These are phyloP conservation scores for Elephas maximus DNA, from an alignment of 2,113 vertebrate genomes.

Conservation along the genomic window DNA sequence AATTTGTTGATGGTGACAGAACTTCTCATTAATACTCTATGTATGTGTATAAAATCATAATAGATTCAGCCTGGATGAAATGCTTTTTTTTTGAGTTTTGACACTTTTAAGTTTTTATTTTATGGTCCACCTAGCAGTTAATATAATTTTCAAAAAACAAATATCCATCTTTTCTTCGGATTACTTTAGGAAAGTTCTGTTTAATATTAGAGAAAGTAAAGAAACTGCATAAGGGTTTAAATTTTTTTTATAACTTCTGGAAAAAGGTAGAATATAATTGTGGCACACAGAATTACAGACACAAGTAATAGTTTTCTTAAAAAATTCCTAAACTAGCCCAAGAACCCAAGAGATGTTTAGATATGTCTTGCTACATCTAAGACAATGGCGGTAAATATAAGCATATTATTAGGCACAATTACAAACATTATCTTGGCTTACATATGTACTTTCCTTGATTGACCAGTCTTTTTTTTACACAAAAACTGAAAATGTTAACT, in stretches of 20 bases:
- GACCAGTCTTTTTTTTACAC: background rate
- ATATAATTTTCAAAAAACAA: conserved; percentile 61
- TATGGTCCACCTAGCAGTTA: conserved; percentile 43
- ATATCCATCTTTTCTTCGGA: conserved; percentile 4
- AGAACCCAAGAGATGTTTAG: background rate
- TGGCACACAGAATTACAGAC: background rate
- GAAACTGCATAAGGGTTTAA: background rate
- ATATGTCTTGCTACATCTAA: conserved; percentile 31
- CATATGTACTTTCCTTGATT: background rate
- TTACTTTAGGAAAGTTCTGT: conserved; percentile 51
- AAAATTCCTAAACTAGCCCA: background rate
- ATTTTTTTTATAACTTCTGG: background rate
- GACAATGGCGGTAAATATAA: background rate
- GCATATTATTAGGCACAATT: background rate
- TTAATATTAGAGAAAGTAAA: conserved; percentile 61
- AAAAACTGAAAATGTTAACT: conserved; percentile 55
- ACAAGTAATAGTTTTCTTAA: conserved; percentile 39
- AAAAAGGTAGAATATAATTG: conserved; percentile 18
- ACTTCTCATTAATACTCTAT: background rate
- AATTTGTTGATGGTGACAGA: background rate
- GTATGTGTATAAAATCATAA: conserved; percentile 7
- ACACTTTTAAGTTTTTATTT: conserved; percentile 29
- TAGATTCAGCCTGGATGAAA: conserved; percentile 1
- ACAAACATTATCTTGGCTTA: conserved; percentile 15
- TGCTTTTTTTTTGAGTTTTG: background rate